Evolutionary conservation across 2,797 vertebrate genomes (phyloP).

Genomic region (Sebastes glaucus): DNA sequence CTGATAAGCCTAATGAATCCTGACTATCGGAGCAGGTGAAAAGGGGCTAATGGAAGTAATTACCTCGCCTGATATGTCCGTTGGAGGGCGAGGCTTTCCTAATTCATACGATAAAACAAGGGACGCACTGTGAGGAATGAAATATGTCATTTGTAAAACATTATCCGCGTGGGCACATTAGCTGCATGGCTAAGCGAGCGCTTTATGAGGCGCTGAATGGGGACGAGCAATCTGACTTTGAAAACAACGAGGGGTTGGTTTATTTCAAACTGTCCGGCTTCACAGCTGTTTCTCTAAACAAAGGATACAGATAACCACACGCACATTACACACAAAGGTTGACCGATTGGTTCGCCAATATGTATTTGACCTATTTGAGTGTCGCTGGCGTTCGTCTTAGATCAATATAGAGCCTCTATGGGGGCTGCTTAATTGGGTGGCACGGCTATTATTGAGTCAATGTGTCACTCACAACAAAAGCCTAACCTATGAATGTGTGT

Average conservation of each 20-base stretch:
- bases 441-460: slow-evolving; percentile 16
- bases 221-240: slow-evolving; percentile 24
- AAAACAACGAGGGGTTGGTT: slow-evolving; percentile 1
- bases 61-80: slow-evolving; percentile 45
- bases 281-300: background rate
- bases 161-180: background rate
- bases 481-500: background rate
- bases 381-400: background rate
- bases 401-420: slow-evolving; percentile 27
- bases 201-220: slow-evolving; percentile 4
- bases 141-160: slow-evolving; percentile 44
- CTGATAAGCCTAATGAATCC: slow-evolving; percentile 69
- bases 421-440: slow-evolving; percentile 6
- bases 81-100: slow-evolving; percentile 20
- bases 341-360: background rate
- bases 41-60: slow-evolving; percentile 57
- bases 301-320: background rate
- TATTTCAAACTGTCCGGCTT: background rate
- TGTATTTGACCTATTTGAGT: slow-evolving; percentile 2
- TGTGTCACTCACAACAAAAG: slow-evolving; percentile 14
- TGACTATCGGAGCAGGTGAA: slow-evolving; percentile 48
- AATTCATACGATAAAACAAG: slow-evolving; percentile 24
- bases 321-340: background rate
- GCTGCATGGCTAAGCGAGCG: background rate
- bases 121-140: background rate